Base-by-base conservation (phyloP, 2,888 invertebrate species). In the Rhingia campestris region DNA sequence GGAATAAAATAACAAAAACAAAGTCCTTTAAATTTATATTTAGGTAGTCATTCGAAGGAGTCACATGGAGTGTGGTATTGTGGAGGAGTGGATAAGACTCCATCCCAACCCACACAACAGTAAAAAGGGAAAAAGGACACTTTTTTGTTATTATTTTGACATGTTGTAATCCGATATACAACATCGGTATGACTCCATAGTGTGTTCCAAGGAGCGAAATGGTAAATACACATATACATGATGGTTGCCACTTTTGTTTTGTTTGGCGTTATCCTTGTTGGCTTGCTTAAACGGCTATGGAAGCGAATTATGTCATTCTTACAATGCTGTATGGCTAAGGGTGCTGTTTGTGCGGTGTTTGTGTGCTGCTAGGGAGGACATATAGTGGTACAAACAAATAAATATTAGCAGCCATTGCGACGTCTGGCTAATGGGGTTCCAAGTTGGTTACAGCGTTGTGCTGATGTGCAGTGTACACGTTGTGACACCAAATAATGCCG, bases 111-210 rank as follows among this genome's bases (percentile, higher is more conserved):
- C 74, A 64, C 22, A 75, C 75, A 63, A 69, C 64, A 63, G 63
- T 51, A 41, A 14, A 63, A 69, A 58, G 30, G 58, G 47, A 67
- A 77, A 76, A 81, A 67, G 77, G 77, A 82, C 69, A 82, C 73
- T 69, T 79, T 81, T 82, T 77, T 77, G 77, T 82, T 82, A 79
- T 82, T 82, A 82, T 82, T 82, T 82, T 73, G 82, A 79, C 82
- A 82, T 79, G 82, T 79, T 79, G 82, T 82, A 82, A 82, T 82
- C 82, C 79, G 82, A 82, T 82, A 77, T 74, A 73, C 41, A 77
- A 69, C 77, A 69, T 76, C 73, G 64, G 59, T 54, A 54, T 43
- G 61, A 73, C 51, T 51, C 37, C 30, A 58, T 67, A 43, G 9
- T 33, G 6, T 51, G 77, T 54, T 63, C 37, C 51, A 73, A 82